Evolutionary conservation across 53 echinoderm and acorn worm genomes (phyloP), one percentile per base, ranked within the genome.

Genomic region (Henricia sp.): DNA sequence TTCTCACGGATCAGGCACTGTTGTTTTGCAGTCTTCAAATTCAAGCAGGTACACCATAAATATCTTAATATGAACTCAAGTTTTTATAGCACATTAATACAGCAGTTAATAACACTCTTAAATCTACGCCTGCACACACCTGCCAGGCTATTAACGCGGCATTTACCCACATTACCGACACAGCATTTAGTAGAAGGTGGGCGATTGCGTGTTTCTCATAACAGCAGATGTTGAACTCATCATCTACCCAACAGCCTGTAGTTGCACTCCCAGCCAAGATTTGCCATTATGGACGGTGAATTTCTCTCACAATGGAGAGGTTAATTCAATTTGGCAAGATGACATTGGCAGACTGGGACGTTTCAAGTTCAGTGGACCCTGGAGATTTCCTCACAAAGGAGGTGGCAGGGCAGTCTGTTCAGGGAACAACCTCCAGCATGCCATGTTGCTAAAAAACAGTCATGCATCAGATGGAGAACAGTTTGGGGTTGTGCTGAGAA

Each of bases 241-340:
- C 70, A 27, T 66, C 3, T 25, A 5, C 68, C n/a, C 6, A 3
- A 3, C n/a, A 24, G 67, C 67, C 62, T 60, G 62, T 2, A 5
- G 5, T 20, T 28, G 62, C 33, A 60, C 62, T 60, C n/a, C n/a
- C 33, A 32, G 62, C 62, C 62, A n/a, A n/a, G n/a, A n/a, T n/a
- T 27, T 23, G 13, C 30, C 4, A 14, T 1, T 8, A 32, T 6
- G 13, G 62, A 11, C 6, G 12, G 62, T 2, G 56, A 56, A 9
- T 56, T 9, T 24, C 6, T 11, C 21, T 20, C 40, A 67, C 37
- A 67, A 67, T 39, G 38, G 67, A 43, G 25, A 23, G 8, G 11
- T 46, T 70, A 70, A 70, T 70, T 70, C 70, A 42, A 70, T 70
- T 25, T 67, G 67, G 67, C 67, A 17, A 12, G 14, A 67, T 37